phyloP scores from a whole-genome alignment of 2,113 vertebrate genomes.

The Coptodon rendalli region DNA sequence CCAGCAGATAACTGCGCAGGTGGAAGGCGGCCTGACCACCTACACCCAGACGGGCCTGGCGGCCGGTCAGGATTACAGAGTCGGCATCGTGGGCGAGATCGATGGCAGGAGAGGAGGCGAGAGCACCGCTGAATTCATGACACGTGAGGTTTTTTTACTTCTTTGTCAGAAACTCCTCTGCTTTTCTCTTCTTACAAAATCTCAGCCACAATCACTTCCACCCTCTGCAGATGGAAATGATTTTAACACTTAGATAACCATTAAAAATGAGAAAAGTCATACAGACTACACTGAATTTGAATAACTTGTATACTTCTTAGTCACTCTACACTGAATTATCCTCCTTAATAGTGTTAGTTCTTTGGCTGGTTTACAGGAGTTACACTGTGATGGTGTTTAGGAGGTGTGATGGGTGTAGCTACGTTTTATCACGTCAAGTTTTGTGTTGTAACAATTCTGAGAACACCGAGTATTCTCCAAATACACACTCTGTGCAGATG shows the following conservation, averaged over 20 bases:
- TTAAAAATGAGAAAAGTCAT: neutral
- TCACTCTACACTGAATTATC: neutral
- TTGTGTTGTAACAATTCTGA: neutral
- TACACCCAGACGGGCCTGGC: conserved; percentile 72
- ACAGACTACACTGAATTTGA: neutral
- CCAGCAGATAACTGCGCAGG: conserved; percentile 29
- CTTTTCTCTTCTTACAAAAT: neutral
- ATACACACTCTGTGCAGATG: neutral
- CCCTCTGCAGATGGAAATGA: neutral
- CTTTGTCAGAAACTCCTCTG: neutral
- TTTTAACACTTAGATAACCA: neutral
- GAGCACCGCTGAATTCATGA: conserved; percentile 54
- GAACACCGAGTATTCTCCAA: neutral
- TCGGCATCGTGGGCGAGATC: conserved; percentile 59
- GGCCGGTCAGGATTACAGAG: conserved; percentile 69
- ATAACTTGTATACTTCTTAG: neutral
- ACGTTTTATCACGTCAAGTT: neutral
- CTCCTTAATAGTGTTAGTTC: neutral
- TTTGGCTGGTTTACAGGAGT: neutral
- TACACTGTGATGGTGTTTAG: neutral
- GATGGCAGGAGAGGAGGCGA: conserved; percentile 46
- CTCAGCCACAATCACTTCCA: neutral
- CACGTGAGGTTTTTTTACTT: conserved; percentile 51
- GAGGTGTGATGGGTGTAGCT: neutral
- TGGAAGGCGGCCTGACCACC: conserved; percentile 49